Base-by-base conservation (phyloP, 1,140 invertebrate species). In the Agraylea sexmaculata region DNA sequence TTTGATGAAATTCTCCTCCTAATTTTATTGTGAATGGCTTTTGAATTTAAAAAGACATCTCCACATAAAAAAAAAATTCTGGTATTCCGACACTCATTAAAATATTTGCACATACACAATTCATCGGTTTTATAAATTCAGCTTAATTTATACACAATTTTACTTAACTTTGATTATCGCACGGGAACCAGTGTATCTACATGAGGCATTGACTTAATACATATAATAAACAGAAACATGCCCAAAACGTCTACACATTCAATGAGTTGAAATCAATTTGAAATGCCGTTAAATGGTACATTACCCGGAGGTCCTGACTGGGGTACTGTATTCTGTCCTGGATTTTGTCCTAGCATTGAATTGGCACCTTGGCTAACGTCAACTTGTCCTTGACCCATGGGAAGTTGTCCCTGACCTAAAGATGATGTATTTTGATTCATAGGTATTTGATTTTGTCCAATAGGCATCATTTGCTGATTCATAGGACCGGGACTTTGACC, bases 261-360 rank as follows among this genome's bases (percentile, higher is more conserved):
- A n/a, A n/a, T 25, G 6, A 6, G 23, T 25, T 25, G 23, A 25
- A 25, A 25, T 7, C n/a, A n/a, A 6, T 7, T 25, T n/a, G n/a
- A 25, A 6, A n/a, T n/a, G 6, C 6, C n/a, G n/a, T 7, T n/a
- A 25, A 25, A 25, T 25, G 23, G 23, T 7, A 15, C 29, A 17
- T 32, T 20, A 49, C 47, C 47, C 8, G 41, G 29, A 18, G 47
- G 37, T 20, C 43, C 43, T 30, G 45, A 43, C 37, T 40, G 37
- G 8, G 46, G 22, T 29, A 41, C 46, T 13, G 38, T 30, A 8
- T 34, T 35, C 17, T 44, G 42, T 16, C 40, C 40, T 8, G 41
- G 41, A 11, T 20, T 39, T 15, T 42, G 39, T 4, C 38, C 39
- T 42, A 47, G 43, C 41, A 47, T 43, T 12, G 33, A 22, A 16